Evolutionary conservation across 2,797 vertebrate genomes (phyloP), one percentile per base, ranked within the genome.

Genomic region (Apogon hyalosoma): DNA sequence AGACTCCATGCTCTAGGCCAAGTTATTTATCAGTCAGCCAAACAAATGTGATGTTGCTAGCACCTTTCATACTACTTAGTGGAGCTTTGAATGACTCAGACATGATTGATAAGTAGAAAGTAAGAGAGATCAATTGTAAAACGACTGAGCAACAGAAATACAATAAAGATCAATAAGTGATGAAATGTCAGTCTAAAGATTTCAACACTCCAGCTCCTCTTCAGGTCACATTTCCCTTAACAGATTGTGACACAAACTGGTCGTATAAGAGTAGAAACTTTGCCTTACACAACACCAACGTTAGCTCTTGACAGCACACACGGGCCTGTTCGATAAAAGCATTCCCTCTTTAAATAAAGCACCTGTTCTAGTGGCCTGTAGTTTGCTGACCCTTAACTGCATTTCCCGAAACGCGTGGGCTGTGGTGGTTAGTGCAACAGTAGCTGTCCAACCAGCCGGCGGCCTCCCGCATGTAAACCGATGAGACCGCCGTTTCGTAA

Each of bases 351-450:
- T 19, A 39, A 33, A 47, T 36, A 45, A 40, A 53, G n/a, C 59
- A 49, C 28, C 45, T 67, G 51, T 12, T 55, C n/a, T 31, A 4
- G 7, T 4, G 15, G 55, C 28, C 45, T 43, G 6, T 0, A 45
- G 24, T 42, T 49, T 54, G 56, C 68, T 54, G 46, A 65, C 45
- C 63, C 51, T 60, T 50, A 52, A 70, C 54, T 77, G 16, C 52
- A 69, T 79, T 92, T 90, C 88, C 91, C 87, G 85, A 87, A 80
- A 91, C 66, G 84, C 73, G 92, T 86, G 88, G 87, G 90, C 57
- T 49, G 81, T 28, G 42, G 73, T 69, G 59, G 69, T 66, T 72
- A 68, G 77, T 58, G 75, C 71, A 72, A 46, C 24, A 57, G 54
- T 4, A 70, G 42, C 50, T 71, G 87, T 87, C 77, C 57, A 69